Percentiles rank a stretch among this genome's conserved stretches.
phyloP scores from a whole-genome alignment of 64 coral and sea anemone genomes.

The Actinia equina region DNA sequence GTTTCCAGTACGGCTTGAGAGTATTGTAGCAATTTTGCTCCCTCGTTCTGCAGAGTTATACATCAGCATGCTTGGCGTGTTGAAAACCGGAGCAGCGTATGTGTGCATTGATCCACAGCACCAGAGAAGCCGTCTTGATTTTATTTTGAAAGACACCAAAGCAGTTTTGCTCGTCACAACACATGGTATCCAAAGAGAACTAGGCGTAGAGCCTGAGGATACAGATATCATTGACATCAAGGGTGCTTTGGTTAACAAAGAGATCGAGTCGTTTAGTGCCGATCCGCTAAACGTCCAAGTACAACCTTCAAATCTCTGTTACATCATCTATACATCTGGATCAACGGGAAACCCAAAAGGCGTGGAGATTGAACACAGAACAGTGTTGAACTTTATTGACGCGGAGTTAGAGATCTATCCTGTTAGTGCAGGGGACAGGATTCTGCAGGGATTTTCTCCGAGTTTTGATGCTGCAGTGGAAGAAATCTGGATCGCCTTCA shows the following conservation, averaged over 20 bases:
- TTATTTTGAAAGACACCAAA: conserved; percentile 3
- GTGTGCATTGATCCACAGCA: conserved; percentile 4
- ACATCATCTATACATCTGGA: conserved; percentile 7
- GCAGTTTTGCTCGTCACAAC: not conserved
- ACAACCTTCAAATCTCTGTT: not conserved
- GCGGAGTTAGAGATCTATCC: not conserved
- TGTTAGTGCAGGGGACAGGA: not conserved
- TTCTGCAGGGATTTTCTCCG: not conserved
- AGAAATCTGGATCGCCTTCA: not conserved
- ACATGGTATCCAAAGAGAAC: not conserved
- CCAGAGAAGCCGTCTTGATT: not conserved
- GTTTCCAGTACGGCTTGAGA: not conserved
- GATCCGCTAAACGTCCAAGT: not conserved
- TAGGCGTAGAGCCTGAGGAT: not conserved
- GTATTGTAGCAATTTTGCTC: not conserved
- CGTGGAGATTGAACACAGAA: conserved; percentile 4
- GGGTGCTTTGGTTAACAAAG: not conserved
- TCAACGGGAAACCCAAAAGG: not conserved
- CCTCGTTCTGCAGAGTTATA: not conserved
- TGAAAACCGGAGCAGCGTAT: not conserved
- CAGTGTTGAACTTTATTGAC: not conserved
- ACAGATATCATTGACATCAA: not conserved
- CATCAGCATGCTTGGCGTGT: not conserved
- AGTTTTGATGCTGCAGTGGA: conserved; percentile 11
- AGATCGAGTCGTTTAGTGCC: too few relatives aligned